Evolutionary conservation across 2,797 vertebrate species (phyloP), one percentile per base, ranked within the genome.

Genomic region (Brachyalestes nurse): DNA sequence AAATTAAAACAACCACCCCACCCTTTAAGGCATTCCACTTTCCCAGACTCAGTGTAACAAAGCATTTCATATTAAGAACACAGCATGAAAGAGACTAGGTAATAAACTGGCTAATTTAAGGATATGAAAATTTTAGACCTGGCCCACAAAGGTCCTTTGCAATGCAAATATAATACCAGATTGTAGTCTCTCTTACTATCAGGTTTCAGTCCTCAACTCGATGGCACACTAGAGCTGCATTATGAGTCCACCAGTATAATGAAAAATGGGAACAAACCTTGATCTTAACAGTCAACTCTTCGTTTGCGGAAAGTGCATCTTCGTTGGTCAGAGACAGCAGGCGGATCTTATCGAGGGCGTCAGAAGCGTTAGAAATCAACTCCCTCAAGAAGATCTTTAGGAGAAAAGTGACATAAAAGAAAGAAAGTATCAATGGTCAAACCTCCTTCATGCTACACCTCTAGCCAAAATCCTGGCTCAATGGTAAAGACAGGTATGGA

Each of bases 281-380:
- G 75, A 99, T 99, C 93, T 99, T 99, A 82, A 99, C 95, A 0
- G 97, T 99, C 74, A 99, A 92, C 84, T 99, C 97, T 86, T 99
- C 98, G 5, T 98, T 99, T 83, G 92, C 82, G 80, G 95, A 92
- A 86, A 99, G 88, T 4, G 95, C 98, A 21, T 92, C 93, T 2
- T 99, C 98, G 84, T 97, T 93, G 40, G 98, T 99, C 62, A 99
- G 88, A 0, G 98, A 99, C 89, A 99, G 88, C 86, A 99, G 86
- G 53, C 98, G 93, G 86, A 99, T 99, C 93, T 99, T 99, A 86
- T 99, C 98, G 86, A 99, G 92, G 84, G 98, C 98, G 88, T 99
- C 98, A 0, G 98, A 99, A 51, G 98, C 97, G 82, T 99, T 99
- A 83, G 98, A 99, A 90, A 99, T 99, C 88, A 99, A 90, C 88